A percentile compares a stretch with the other conserved stretches of the same genome.
These are phyloP conservation scores for Phalacrocorax aristotelis DNA, from an alignment of 2,113 vertebrate species.

Conservation along the genomic window DNA sequence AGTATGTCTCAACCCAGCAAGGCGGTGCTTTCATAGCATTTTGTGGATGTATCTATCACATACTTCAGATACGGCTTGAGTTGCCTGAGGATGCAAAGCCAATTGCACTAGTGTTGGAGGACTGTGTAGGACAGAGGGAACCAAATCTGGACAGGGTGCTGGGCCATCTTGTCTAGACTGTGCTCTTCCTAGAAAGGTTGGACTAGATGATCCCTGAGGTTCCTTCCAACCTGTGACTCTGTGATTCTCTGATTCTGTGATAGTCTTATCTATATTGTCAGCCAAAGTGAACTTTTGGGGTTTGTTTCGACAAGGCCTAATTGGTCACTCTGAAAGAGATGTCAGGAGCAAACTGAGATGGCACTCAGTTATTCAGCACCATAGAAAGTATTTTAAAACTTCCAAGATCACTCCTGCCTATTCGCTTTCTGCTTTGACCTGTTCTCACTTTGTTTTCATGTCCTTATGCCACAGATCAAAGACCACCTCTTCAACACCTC, in stretches of 20 bases:
- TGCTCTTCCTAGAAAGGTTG: too few relatives aligned
- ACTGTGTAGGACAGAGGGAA: not conserved
- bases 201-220: too few relatives aligned
- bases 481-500: not conserved
- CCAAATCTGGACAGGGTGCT: not conserved
- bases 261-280: not conserved
- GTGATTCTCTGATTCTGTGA: too few relatives aligned
- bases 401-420: not conserved
- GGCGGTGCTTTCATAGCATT: not conserved
- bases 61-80: not conserved
- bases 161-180: too few relatives aligned
- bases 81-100: not conserved
- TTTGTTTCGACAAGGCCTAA: not conserved
- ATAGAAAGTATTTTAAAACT: not conserved
- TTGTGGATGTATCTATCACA: not conserved
- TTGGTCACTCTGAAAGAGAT: not conserved
- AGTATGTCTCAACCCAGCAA: not conserved
- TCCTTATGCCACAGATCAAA: not conserved
- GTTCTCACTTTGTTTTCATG: not conserved
- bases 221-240: too few relatives aligned
- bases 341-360: not conserved
- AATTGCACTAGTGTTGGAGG: not conserved
- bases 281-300: not conserved
- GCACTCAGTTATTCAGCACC: not conserved
- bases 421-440: not conserved